Conservation (phyloP, 2,888 invertebrate genomes). For the Eupeodes luniger region DNA sequence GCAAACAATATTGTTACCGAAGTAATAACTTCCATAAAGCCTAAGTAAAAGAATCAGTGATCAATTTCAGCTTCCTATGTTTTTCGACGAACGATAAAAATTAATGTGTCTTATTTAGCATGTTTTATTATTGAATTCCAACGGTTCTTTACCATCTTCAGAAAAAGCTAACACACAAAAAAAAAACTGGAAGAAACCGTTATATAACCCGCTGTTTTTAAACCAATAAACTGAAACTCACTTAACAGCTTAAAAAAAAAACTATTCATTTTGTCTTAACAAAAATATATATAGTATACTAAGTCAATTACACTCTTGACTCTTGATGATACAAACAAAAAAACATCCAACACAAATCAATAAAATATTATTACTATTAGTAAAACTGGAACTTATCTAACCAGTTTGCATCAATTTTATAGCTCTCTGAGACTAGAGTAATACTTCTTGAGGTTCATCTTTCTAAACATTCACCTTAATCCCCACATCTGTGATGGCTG, state of each 20-base stretch:
- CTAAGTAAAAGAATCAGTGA: too few relatives aligned
- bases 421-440: not conserved
- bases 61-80: too few relatives aligned
- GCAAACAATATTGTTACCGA: too few relatives aligned
- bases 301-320: constrained; percentile 21
- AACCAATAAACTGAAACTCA: constrained; percentile 12
- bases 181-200: constrained; percentile 16
- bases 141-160: not conserved
- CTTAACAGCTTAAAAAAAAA: not conserved
- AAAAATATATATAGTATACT: constrained; percentile 8
- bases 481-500: not conserved
- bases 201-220: not conserved
- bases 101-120: too few relatives aligned
- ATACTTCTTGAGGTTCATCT: constrained; percentile 14
- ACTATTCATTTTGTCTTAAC: not conserved
- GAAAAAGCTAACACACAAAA: too few relatives aligned
- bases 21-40: too few relatives aligned
- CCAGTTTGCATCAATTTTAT: constrained; percentile 6
- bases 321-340: not conserved
- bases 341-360: constrained; percentile 25
- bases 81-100: too few relatives aligned
- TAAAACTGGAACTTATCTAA: constrained; percentile 29
- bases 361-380: constrained; percentile 35
- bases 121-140: too few relatives aligned
- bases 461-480: constrained; percentile 24